Percentiles rank a stretch among this genome's conserved stretches.
These are phyloP conservation scores for Odontesthes bonariensis DNA, from an alignment of 2,113 vertebrate genomes.

Conservation along the genomic window DNA sequence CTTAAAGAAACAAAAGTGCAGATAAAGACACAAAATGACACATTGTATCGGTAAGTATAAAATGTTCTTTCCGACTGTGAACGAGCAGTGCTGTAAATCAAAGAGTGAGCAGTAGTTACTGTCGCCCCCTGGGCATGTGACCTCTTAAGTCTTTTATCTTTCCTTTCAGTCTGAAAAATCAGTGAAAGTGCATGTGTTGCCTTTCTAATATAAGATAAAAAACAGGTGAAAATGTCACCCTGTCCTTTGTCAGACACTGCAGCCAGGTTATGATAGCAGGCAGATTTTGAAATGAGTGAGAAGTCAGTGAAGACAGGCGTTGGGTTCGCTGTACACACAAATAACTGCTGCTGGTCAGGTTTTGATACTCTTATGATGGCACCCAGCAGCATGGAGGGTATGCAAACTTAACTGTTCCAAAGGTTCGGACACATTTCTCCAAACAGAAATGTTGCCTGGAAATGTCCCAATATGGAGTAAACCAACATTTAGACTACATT, in stretches of 20 bases:
- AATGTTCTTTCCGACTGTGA: constrained; percentile 29
- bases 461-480: constrained; percentile 12
- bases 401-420: constrained; percentile 5
- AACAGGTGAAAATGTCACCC: constrained; percentile 28
- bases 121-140: constrained; percentile 1
- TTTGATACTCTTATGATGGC: too few species aligned
- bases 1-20: constrained; percentile 13
- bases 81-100: constrained; percentile 12
- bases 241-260: constrained; percentile 40
- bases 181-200: constrained; percentile 3
- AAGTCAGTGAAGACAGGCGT: constrained; percentile 2
- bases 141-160: constrained; percentile 49
- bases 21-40: constrained; percentile 18
- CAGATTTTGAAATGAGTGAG: constrained; percentile 1
- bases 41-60: background rate
- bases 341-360: too few species aligned
- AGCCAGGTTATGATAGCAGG: background rate
- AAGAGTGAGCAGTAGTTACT: background rate
- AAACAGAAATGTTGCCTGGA: constrained; percentile 24
- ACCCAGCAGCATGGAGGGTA: background rate
- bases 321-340: too few species aligned
- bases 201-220: constrained; percentile 8
- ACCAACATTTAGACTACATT: background rate
- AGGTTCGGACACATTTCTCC: constrained; percentile 55
- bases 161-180: constrained; percentile 11